Conservation (phyloP, 2,113 vertebrate genomes). For the Periophthalmus modestus region DNA sequence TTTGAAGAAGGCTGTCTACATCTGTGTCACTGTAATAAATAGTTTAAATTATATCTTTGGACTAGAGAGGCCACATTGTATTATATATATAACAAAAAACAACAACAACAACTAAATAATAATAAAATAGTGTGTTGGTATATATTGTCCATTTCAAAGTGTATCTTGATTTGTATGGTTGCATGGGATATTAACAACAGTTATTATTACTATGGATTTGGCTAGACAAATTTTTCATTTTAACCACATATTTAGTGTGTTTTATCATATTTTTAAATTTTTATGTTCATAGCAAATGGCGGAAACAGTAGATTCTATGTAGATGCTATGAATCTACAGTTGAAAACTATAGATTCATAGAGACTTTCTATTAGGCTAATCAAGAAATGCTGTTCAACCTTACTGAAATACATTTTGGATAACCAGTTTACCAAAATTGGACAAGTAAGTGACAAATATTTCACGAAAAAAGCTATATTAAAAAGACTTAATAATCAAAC, state of each 20-base stretch:
- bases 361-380: background rate
- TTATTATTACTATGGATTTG: too few species aligned
- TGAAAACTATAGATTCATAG: background rate
- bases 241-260: background rate
- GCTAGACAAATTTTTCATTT: too few species aligned
- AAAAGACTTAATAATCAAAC: background rate
- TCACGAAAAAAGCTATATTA: too few species aligned
- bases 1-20: slow-evolving; percentile 34
- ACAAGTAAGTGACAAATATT: too few species aligned
- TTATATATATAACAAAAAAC: background rate
- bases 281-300: background rate
- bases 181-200: too few species aligned
- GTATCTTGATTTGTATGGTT: too few species aligned
- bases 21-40: slow-evolving; percentile 16
- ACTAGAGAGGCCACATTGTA: slow-evolving; percentile 26
- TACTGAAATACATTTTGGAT: background rate
- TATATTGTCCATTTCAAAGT: background rate
- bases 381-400: background rate
- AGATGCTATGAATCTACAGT: too few species aligned
- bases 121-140: too few species aligned
- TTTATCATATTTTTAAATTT: background rate
- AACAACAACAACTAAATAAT: too few species aligned
- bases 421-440: background rate
- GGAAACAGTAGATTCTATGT: too few species aligned
- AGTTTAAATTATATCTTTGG: slow-evolving; percentile 37